phyloP scores from a whole-genome alignment of 1,140 invertebrate species.

The Notospermus geniculatus region DNA sequence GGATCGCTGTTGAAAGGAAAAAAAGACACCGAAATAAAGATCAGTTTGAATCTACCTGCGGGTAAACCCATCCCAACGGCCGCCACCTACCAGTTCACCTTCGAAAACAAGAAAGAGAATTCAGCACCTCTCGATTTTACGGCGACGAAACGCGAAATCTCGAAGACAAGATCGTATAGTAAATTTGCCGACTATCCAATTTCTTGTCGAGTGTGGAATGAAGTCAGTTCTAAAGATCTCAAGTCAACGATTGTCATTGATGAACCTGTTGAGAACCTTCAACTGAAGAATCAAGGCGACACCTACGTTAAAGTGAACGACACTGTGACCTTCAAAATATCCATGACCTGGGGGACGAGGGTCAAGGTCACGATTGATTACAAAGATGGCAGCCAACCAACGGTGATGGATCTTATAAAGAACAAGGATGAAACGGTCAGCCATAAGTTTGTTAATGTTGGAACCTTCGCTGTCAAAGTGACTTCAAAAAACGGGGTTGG shows the following conservation, averaged over 20 bases:
- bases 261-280: constrained; percentile 21
- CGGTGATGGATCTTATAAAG: background rate
- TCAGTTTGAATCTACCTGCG: too few species aligned
- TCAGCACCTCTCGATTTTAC: too few species aligned
- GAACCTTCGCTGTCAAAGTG: constrained; percentile 21
- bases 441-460: constrained; percentile 20
- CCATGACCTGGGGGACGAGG: constrained; percentile 27
- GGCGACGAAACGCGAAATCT: too few species aligned
- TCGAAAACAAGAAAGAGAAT: too few species aligned
- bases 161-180: too few species aligned
- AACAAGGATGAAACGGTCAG: background rate
- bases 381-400: constrained; percentile 17
- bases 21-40: too few species aligned
- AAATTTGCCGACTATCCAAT: too few species aligned
- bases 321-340: constrained; percentile 13
- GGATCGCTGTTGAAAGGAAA: background rate
- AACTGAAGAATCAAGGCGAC: constrained; percentile 8
- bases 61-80: too few species aligned
- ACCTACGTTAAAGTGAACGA: background rate
- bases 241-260: constrained; percentile 24
- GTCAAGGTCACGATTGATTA: constrained; percentile 18
- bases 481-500: constrained; percentile 24
- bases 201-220: constrained; percentile 25
- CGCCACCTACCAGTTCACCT: too few species aligned
- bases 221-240: constrained; percentile 27